Evolutionary conservation across 2,113 vertebrate genomes (phyloP).

Genomic region (Alligator sinensis): DNA sequence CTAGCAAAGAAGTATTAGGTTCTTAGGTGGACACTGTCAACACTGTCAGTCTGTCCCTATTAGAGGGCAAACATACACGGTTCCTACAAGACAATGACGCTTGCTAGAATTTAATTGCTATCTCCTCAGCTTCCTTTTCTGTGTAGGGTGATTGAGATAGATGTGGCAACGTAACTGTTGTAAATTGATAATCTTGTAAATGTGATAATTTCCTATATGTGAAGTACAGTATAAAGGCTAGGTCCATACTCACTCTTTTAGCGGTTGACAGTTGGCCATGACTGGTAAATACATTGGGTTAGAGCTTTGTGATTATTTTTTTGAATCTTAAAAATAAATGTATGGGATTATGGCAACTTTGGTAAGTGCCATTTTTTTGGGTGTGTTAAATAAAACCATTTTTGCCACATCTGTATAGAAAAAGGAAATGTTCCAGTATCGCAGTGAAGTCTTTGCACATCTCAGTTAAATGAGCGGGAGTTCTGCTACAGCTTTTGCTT

Average conservation of each 20-base stretch:
- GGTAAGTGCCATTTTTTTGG: constrained; percentile 6
- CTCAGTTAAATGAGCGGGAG: neutral
- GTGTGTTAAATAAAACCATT: constrained; percentile 12
- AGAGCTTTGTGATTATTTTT: constrained; percentile 21
- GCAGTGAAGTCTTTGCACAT: constrained; percentile 54
- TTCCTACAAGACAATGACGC: neutral
- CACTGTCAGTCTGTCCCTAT: too few relatives aligned
- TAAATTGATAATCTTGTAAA: neutral
- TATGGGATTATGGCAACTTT: neutral
- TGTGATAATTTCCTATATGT: neutral
- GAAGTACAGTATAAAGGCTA: neutral
- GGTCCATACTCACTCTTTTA: neutral
- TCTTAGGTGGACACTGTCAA: neutral
- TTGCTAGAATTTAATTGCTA: neutral
- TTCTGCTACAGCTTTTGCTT: neutral
- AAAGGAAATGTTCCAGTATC: neutral
- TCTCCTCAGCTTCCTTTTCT: neutral
- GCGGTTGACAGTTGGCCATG: neutral
- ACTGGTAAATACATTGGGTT: neutral
- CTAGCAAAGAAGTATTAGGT: neutral
- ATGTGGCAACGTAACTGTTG: neutral
- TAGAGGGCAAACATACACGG: too few relatives aligned
- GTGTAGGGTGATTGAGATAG: neutral
- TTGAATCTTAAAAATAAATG: neutral
- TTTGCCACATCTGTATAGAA: constrained; percentile 10